Base-by-base conservation (phyloP, 2,113 vertebrate genomes). In the Erythrolamprus reginae region DNA sequence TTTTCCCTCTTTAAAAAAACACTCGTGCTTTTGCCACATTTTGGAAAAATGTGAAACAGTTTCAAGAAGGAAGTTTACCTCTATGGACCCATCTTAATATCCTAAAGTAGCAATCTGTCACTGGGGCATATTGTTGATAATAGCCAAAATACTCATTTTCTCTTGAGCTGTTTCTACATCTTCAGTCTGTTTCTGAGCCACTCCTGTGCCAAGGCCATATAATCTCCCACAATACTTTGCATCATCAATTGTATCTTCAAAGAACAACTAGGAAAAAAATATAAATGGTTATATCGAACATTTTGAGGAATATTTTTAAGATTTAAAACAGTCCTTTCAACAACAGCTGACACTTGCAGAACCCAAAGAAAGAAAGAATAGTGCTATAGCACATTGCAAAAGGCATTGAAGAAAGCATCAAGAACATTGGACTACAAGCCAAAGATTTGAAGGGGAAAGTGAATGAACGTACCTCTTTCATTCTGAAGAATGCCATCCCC, bases 241-340 rank as follows among this genome's bases (percentile, higher is more conserved):
- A 90, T 99, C 99, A 28, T 99, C 99, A 70, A 99, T 99, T 95
- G 99, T 99, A 98, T 99, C 99, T 95, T 99, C 99, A 93, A 99
- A 99, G 96, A 99, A 99, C 87, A 99, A 97, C 99, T 99, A 96
- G 50, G 93, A 88, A 93, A 88, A 94, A 91, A 87, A 90, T 9
- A 58, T 4, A 82, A 61, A 12, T 77, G 53, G 52, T 86, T 53
- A 61, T 10, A 77, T n/a, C 15, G 26, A 42, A 33, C 15, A 82
- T 26, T 52, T 51, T 10, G 5, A 24, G n/a, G 5, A n/a, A 88
- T 50, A 55, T 23, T 50, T 24, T 86, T 38, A 48, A 23, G 47
- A 28, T 45, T n/a, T 56, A 28, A 26, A 28, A 24, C 5, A 84
- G 1, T 38, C 9, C 50, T 50, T 84, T 38, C 45, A 33, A n/a